Evolutionary conservation across 2,888 invertebrate species (phyloP), one percentile per base, ranked within the genome.

Genomic region (Fragum whitleyi): DNA sequence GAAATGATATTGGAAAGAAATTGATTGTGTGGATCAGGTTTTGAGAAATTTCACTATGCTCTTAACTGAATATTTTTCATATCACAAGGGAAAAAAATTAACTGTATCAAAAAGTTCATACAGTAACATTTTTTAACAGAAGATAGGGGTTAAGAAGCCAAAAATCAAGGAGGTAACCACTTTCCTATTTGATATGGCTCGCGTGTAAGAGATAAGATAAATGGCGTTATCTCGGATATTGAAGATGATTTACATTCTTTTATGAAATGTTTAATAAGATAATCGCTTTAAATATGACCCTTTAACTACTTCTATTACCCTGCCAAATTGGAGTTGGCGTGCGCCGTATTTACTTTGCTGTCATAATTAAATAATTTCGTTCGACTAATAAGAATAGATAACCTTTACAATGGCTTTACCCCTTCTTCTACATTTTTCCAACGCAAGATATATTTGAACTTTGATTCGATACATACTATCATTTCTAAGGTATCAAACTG

Each of bases 201-300:
- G 65, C 65, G 65, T 65, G 65, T 42, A 36, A 2, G 9, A 23
- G 65, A 65, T 65, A 42, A 65, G 65, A 65, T 65, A 65, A 65
- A 65, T 42, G 29, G 36, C 21, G 26, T 29, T 65, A 65, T 42
- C 65, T 9, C 0, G 9, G 9, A 42, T 65, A 65, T 42, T 42
- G 42, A 42, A 23, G 65, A 65, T 65, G 65, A 65, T 65, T 65
- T 65, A 65, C 65, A 65, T 65, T 65, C 36, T 42, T 65, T n/a
- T 39, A 42, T 65, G 65, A 42, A 65, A 65, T 42, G 42, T 26
- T 26, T 65, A 65, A 65, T 65, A 65, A 42, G 65, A 65, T 65
- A 65, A 65, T 65, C 42, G 26, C 21, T 65, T 65, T 65, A 65
- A 65, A 23, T 65, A 23, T 11, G 65, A 42, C 26, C 26, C 23